Base-by-base conservation (phyloP, 2,797 vertebrate species). In the Emys orbicularis region DNA sequence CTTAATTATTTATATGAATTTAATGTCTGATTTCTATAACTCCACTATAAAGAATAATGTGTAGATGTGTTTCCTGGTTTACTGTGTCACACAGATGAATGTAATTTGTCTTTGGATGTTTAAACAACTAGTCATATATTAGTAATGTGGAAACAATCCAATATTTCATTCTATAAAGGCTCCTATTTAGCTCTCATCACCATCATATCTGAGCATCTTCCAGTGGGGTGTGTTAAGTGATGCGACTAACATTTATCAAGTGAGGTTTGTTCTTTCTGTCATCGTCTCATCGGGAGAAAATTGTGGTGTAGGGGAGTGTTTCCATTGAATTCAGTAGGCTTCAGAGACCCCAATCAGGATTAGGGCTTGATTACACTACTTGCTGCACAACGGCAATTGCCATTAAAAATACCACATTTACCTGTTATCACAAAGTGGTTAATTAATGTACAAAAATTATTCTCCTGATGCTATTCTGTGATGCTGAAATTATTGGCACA, bases 1-100 rank as follows among this genome's bases (percentile, higher is more conserved):
- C 84, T 93, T 93, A 53, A 47, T 80, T 23, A 56, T 56, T 23
- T 29, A 57, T 57, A 57, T 57, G 2, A 57, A 29, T 57, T 57
- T 27, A 57, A 57, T 57, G 25, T 57, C 56, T 57, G 61, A 65
- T 65, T 65, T 65, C 61, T 41, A 5, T 1, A 89, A 88, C 15
- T 59, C 61, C 95, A 96, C 92, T 44, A n/a, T 57, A 88, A 85
- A 13, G 81, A 41, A 89, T 76, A 54, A 77, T 10, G 61, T n/a
- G n/a, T 37, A 68, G 61, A 34, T 68, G 61, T 68, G n/a, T 34
- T 68, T 16, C 61, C 34, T n/a, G 9, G 61, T 68, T 68, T 68
- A n/a, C 61, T 68, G 16, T 68, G n/a, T 37, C 34, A 68, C 34
- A 68, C 61, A 68, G 16, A 34, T 21, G 34, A 68, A 68, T 65